phyloP scores from a whole-genome alignment of 2,888 invertebrate genomes.

The Sphaerophoria rueppellii region DNA sequence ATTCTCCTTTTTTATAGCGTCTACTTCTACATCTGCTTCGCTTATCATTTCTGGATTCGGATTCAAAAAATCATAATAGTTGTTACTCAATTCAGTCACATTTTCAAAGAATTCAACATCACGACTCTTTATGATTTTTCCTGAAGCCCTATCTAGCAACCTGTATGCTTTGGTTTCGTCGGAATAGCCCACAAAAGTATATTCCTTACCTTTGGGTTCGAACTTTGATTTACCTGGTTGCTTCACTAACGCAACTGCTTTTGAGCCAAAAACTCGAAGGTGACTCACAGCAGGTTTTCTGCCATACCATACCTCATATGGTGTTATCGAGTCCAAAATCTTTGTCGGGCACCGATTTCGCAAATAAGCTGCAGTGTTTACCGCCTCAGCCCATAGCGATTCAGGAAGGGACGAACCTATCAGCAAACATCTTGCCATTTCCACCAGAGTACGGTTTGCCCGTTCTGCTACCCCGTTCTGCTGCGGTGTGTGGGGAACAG shows the following conservation, averaged over 20 bases:
- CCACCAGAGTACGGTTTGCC: conserved; percentile 14
- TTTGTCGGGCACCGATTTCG: conserved; percentile 58
- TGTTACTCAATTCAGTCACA: background rate
- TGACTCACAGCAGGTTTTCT: conserved; percentile 37
- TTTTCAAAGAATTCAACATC: background rate
- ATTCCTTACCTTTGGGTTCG: conserved; percentile 41
- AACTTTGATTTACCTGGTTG: conserved; percentile 47
- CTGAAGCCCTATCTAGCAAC: background rate
- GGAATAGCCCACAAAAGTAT: conserved; percentile 40
- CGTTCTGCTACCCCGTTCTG: conserved; percentile 12
- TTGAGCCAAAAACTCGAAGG: conserved; percentile 48
- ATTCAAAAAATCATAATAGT: background rate
- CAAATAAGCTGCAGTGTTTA: conserved; percentile 49
- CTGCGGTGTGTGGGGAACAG: conserved; percentile 32
- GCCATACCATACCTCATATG: conserved; percentile 67
- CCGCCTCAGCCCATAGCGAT: conserved; percentile 61
- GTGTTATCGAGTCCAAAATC: conserved; percentile 39
- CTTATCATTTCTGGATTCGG: background rate
- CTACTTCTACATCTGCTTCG: background rate
- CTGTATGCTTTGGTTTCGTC: conserved; percentile 37
- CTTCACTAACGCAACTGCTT: conserved; percentile 37
- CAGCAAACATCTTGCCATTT: conserved; percentile 44
- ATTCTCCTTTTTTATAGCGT: too few relatives aligned
- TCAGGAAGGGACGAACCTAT: conserved; percentile 68
- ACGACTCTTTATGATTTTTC: background rate